Evolutionary conservation across 2,888 invertebrate genomes (phyloP).

Genomic region (Agelastica alni): DNA sequence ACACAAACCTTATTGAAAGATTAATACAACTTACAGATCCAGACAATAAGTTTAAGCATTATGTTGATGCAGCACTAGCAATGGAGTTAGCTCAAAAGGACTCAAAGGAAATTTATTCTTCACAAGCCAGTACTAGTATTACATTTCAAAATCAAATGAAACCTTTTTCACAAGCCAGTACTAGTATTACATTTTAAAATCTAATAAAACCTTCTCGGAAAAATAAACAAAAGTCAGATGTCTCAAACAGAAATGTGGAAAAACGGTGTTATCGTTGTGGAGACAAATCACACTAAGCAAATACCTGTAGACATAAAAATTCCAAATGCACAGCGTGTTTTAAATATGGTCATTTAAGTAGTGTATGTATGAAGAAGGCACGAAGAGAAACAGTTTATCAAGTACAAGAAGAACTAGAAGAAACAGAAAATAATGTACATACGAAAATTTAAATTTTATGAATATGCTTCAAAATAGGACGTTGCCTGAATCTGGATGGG

Average conservation of each 20-base stretch:
- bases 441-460: not conserved
- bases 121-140: no score
- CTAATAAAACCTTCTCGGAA: not conserved
- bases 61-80: not conserved
- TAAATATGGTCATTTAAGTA: not conserved
- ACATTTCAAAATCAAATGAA: no score
- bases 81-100: no score
- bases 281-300: slow-evolving; percentile 2
- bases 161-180: no score
- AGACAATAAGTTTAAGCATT: not conserved
- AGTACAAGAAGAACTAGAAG: no score
- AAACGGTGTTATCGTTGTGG: not conserved
- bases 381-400: no score
- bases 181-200: no score
- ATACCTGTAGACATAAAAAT: not conserved
- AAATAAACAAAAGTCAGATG: not conserved
- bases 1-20: not conserved
- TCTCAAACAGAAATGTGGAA: not conserved
- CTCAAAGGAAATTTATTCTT: no score
- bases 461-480: no score
- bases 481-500: not conserved
- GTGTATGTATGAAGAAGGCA: not conserved
- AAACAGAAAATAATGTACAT: not conserved
- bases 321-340: not conserved
- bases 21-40: slow-evolving; percentile 3